phyloP scores from a whole-genome alignment of 2,797 vertebrate species.

The Halcyon chelicuti region DNA sequence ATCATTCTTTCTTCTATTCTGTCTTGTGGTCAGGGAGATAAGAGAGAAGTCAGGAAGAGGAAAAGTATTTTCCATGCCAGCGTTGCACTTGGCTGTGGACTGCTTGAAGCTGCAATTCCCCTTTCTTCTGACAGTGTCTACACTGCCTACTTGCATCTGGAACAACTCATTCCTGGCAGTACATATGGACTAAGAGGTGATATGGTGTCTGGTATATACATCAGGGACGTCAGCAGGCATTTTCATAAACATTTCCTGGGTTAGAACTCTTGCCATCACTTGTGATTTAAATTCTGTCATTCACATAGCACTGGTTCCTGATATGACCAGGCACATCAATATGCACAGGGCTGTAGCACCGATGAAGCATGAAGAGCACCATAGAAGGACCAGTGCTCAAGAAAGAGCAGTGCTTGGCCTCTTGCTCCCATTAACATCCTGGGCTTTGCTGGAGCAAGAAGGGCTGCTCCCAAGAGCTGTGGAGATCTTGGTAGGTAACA shows the following conservation, averaged over 20 bases:
- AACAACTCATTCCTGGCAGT: not conserved
- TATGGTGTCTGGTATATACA: not conserved
- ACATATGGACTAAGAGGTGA: not conserved
- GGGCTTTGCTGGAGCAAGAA: not conserved
- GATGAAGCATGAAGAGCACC: not conserved
- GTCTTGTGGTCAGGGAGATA: not conserved
- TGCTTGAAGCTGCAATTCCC: not conserved
- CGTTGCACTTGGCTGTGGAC: not conserved
- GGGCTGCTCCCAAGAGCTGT: not conserved
- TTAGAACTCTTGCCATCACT: not conserved
- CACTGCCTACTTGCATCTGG: not conserved
- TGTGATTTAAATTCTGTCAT: not conserved
- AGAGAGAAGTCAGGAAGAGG: not conserved
- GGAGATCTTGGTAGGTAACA: not conserved
- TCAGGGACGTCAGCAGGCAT: fast-evolving
- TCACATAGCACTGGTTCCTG: not conserved
- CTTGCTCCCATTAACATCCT: not conserved
- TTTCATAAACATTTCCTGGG: not conserved
- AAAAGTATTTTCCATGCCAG: not conserved
- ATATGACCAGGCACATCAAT: not conserved
- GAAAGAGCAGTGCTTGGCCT: not conserved
- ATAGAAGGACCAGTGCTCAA: not conserved
- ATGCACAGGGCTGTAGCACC: fast-evolving
- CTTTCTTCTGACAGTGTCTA: not conserved
- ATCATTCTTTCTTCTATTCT: not conserved